phyloP scores from a whole-genome alignment of 53 echinoderm and acorn worm species.

The Apostichopus leukothele region DNA sequence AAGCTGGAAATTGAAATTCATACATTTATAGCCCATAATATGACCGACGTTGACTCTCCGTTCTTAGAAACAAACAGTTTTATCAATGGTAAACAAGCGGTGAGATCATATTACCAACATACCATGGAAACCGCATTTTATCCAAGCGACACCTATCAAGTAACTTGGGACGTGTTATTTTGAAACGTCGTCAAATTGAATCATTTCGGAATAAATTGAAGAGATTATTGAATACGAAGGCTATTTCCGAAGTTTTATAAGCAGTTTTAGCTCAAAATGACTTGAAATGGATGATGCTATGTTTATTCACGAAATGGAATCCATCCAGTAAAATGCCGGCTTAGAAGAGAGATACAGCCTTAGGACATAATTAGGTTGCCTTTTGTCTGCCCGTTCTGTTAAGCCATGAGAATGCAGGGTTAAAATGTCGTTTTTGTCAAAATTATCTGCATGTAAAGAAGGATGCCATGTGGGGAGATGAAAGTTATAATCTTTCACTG shows the following conservation, averaged over 20 bases:
- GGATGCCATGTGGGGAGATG: too few relatives aligned
- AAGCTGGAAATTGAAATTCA: too few relatives aligned
- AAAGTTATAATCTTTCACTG: too few relatives aligned
- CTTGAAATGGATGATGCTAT: neutral
- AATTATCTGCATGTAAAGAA: too few relatives aligned
- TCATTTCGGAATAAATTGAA: neutral
- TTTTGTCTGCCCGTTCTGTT: neutral
- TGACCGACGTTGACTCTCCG: neutral
- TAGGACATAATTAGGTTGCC: neutral
- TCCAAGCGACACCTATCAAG: neutral
- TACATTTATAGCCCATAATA: too few relatives aligned
- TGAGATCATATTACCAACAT: neutral
- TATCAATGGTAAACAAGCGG: neutral
- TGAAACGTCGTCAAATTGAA: neutral
- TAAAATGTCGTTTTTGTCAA: too few relatives aligned
- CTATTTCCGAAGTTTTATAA: neutral
- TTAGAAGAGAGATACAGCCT: neutral
- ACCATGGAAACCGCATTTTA: neutral
- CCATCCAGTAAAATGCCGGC: neutral
- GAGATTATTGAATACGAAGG: slow-evolving; percentile 16
- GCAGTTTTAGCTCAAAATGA: too few relatives aligned
- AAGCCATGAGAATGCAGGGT: too few relatives aligned
- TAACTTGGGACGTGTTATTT: neutral
- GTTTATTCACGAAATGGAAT: neutral
- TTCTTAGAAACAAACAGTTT: neutral